Conservation (phyloP, 2,113 vertebrate genomes). For the Callipepla squamata region DNA sequence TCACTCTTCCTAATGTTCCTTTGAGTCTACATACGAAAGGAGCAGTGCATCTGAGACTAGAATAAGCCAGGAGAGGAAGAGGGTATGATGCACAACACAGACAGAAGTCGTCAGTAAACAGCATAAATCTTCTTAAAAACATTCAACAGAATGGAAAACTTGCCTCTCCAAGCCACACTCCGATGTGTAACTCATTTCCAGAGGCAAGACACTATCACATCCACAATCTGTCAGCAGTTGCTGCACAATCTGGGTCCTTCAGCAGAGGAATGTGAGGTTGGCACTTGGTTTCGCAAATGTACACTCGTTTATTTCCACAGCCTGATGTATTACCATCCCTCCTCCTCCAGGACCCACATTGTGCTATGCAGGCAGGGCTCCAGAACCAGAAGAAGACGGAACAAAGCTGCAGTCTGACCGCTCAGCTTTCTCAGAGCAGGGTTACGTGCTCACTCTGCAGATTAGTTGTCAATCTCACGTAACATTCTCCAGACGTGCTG, state of each 20-base stretch:
- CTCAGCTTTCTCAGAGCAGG: background rate
- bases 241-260: constrained; percentile 42
- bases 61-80: constrained; percentile 46
- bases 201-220: constrained; percentile 13
- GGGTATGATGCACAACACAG: background rate
- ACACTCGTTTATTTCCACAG: constrained; percentile 16
- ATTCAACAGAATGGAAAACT: constrained; percentile 14
- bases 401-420: constrained; percentile 48
- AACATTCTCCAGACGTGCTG: background rate
- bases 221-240: background rate
- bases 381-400: constrained; percentile 19
- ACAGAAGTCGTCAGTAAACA: constrained; percentile 26
- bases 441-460: background rate
- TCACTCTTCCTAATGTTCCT: background rate
- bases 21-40: background rate
- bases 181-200: background rate
- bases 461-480: background rate
- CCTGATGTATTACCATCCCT: background rate
- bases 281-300: background rate
- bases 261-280: constrained; percentile 20
- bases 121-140: constrained; percentile 36
- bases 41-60: background rate
- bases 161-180: constrained; percentile 24
- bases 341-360: constrained; percentile 39
- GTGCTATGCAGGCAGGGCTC: constrained; percentile 43